phyloP scores from a whole-genome alignment of 2,113 vertebrate species.

The western clawed frog (Xenopus tropicalis) region DNA sequence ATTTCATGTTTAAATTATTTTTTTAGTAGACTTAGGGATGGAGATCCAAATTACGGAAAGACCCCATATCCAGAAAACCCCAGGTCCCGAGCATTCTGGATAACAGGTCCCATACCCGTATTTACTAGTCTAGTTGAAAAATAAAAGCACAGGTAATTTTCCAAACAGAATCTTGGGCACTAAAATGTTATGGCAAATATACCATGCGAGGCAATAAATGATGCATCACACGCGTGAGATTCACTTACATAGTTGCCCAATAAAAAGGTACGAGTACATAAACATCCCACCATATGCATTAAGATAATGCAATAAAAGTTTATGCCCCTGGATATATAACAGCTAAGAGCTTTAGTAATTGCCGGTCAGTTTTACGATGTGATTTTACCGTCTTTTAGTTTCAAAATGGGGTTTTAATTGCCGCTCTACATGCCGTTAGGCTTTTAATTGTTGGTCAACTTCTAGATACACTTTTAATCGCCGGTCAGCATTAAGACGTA shows the following conservation, averaged over 20 bases:
- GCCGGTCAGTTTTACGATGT: slow-evolving; percentile 34
- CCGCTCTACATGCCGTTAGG: slow-evolving; percentile 11
- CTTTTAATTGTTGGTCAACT: slow-evolving; percentile 38
- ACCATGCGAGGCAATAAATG: no score
- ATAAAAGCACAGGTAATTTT: no score
- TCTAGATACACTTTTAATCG: slow-evolving; percentile 33
- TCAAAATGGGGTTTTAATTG: slow-evolving; percentile 38
- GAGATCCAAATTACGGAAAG: no score
- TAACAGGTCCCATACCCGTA: no score
- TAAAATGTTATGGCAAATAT: no score
- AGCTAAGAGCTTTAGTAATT: slow-evolving; percentile 26
- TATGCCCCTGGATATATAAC: slow-evolving; percentile 3
- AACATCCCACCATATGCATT: slow-evolving; percentile 14
- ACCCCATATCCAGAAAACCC: no score
- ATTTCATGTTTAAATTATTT: no score
- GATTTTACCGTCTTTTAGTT: slow-evolving; percentile 17
- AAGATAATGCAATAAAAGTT: slow-evolving; percentile 30
- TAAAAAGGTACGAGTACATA: slow-evolving; percentile 8
- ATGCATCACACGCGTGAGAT: not conserved
- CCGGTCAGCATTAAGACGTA: slow-evolving; percentile 2
- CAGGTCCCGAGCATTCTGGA: no score
- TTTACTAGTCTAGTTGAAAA: no score
- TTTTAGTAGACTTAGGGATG: no score
- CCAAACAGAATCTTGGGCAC: no score
- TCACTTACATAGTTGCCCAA: not conserved